These are phyloP conservation scores for Dromiciops gliroides DNA, from an alignment of 2,113 vertebrate species.

Conservation along the genomic window DNA sequence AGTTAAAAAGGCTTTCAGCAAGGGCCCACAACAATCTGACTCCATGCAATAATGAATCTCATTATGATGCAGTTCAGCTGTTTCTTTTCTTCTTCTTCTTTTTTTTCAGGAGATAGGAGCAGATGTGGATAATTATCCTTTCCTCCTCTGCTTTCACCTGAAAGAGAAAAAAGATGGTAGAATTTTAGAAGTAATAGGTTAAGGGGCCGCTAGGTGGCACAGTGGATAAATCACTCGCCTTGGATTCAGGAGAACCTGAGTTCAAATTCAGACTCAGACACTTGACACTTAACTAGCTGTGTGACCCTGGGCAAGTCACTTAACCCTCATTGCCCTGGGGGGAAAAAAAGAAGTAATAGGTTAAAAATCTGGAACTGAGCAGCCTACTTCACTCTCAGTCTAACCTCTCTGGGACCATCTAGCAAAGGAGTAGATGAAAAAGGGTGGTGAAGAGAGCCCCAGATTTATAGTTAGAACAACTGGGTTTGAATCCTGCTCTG, in stretches of 20 bases:
- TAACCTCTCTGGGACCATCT: background rate
- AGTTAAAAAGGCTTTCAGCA: background rate
- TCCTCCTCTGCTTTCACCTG: background rate
- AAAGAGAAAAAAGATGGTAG: background rate
- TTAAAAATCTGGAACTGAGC: slow-evolving; percentile 4
- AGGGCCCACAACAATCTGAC: background rate
- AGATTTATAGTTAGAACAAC: background rate
- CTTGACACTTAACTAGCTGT: no score
- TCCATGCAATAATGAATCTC: background rate
- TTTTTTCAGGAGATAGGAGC: background rate
- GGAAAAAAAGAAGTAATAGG: slow-evolving; percentile 24
- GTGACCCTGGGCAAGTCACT: no score
- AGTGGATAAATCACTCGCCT: no score
- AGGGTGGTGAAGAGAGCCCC: background rate
- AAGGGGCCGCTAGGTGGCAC: no score
- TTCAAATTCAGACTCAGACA: no score
- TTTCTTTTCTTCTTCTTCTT: background rate
- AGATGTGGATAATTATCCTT: slow-evolving; percentile 3
- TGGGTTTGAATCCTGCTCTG: background rate
- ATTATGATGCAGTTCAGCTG: background rate
- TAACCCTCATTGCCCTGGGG: no score
- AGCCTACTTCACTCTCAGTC: background rate
- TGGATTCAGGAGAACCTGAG: no score
- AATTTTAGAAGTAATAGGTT: slow-evolving; percentile 13
- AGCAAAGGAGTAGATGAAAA: background rate